phyloP scores from a whole-genome alignment of 2,888 invertebrate genomes.

The Drosophila siamana region DNA sequence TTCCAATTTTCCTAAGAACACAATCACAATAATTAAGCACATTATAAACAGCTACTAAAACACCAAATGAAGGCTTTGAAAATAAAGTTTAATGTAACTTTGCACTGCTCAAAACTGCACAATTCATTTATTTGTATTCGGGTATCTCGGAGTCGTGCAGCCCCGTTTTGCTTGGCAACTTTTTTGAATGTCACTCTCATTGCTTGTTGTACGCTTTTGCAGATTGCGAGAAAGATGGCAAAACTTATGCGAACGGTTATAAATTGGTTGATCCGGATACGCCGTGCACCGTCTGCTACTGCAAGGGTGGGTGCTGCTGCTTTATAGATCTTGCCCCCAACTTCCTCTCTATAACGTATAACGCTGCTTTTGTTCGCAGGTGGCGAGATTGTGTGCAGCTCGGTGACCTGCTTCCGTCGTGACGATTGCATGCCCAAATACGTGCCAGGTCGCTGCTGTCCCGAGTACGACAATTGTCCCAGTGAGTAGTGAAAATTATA shows the following conservation, averaged over 20 bases:
- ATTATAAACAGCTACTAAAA: too few relatives aligned
- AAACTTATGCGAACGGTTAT: slow-evolving; percentile 91
- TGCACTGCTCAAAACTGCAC: too few relatives aligned
- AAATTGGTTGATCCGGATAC: slow-evolving; percentile 90
- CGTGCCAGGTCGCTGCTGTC: slow-evolving; percentile 91
- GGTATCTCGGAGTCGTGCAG: neutral
- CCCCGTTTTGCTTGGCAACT: slow-evolving; percentile 1
- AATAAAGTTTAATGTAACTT: too few relatives aligned
- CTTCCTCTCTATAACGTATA: too few relatives aligned
- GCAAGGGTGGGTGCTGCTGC: slow-evolving; percentile 88
- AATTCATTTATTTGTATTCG: neutral
- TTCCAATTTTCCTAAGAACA: too few relatives aligned
- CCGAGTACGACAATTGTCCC: slow-evolving; percentile 93
- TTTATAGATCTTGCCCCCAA: neutral
- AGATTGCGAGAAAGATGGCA: slow-evolving; percentile 92
- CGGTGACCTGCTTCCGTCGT: slow-evolving; percentile 91
- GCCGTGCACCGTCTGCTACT: slow-evolving; percentile 93
- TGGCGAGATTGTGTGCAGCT: slow-evolving; percentile 91
- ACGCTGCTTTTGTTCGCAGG: slow-evolving; percentile 83
- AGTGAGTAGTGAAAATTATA: slow-evolving; percentile 83
- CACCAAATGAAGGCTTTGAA: too few relatives aligned
- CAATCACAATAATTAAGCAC: too few relatives aligned
- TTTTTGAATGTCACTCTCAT: slow-evolving; percentile 15
- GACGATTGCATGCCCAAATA: slow-evolving; percentile 91
- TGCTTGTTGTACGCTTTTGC: slow-evolving; percentile 68